Conservation (phyloP, 2,797 vertebrate genomes). For the Galago senegalensis region DNA sequence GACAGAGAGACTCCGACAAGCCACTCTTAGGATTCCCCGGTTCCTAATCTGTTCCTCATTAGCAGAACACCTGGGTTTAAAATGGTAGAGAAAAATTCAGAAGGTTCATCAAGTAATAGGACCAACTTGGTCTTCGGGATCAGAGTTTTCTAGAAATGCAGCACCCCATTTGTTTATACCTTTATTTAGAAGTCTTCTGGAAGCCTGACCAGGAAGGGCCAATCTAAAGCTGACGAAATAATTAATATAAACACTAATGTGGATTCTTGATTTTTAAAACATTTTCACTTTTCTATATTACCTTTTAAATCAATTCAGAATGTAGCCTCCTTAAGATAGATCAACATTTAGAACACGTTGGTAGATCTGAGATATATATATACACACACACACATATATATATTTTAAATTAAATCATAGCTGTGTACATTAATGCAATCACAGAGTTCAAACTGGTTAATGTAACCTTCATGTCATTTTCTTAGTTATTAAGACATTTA, state of each 20-base stretch:
- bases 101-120: constrained; percentile 57
- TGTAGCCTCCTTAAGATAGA: constrained; percentile 8
- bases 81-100: constrained; percentile 4
- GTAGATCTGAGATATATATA: not conserved
- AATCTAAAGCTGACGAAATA: constrained; percentile 30
- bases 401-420: too few relatives aligned
- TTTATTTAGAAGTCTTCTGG: constrained; percentile 61
- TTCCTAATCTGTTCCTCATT: constrained; percentile 7
- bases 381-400: too few relatives aligned
- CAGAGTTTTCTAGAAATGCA: not conserved
- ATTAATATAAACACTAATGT: constrained; percentile 29
- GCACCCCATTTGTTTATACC: not conserved
- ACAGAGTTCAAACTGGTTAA: too few relatives aligned
- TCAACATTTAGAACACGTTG: not conserved
- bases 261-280: not conserved
- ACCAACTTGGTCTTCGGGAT: not conserved
- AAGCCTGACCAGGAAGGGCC: not conserved
- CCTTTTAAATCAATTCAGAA: constrained; percentile 19
- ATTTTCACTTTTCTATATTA: constrained; percentile 30
- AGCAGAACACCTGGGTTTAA: constrained; percentile 28
- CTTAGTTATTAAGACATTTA: too few relatives aligned
- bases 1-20: constrained; percentile 51
- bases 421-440: too few relatives aligned
- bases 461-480: too few relatives aligned
- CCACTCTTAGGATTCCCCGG: not conserved